A percentile compares a stretch with the other conserved stretches of the same genome.
Evolutionary conservation across 2,888 invertebrate genomes (phyloP).

Genomic region (Lepetodrilus schrolli): DNA sequence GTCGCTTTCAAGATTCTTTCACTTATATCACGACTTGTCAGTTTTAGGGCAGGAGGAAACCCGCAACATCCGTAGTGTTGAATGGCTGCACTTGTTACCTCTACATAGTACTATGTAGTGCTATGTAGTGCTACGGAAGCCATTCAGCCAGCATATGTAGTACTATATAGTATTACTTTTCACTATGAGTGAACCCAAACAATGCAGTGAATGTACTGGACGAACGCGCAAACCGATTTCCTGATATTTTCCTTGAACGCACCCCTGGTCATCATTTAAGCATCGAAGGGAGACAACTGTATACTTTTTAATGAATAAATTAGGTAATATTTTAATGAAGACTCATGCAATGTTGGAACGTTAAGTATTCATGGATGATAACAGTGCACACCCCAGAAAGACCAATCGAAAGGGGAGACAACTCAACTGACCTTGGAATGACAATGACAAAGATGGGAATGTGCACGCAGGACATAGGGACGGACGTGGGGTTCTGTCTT

Average conservation of each 20-base stretch:
- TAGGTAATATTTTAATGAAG: no score
- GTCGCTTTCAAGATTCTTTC: no score
- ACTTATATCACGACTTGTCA: no score
- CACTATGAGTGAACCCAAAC: no score
- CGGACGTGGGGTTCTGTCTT: slow-evolving; percentile 82
- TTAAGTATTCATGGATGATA: background rate
- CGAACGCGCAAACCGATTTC: background rate
- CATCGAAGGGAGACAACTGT: background rate
- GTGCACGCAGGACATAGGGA: slow-evolving; percentile 78
- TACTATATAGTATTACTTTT: background rate
- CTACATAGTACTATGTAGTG: no score
- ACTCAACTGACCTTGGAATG: slow-evolving; percentile 73
- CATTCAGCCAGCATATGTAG: no score
- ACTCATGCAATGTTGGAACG: no score
- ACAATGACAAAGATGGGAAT: slow-evolving; percentile 88
- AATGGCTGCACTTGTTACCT: no score
- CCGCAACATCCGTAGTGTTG: no score
- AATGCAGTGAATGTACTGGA: background rate
- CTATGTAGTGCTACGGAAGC: no score
- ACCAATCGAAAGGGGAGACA: background rate
- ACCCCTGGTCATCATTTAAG: background rate
- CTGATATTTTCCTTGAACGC: background rate
- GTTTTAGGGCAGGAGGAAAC: no score
- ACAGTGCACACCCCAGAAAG: background rate
- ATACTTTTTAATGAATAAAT: background rate